Conservation (phyloP, 2,888 invertebrate species). For the Drosophila fungiperda region DNA sequence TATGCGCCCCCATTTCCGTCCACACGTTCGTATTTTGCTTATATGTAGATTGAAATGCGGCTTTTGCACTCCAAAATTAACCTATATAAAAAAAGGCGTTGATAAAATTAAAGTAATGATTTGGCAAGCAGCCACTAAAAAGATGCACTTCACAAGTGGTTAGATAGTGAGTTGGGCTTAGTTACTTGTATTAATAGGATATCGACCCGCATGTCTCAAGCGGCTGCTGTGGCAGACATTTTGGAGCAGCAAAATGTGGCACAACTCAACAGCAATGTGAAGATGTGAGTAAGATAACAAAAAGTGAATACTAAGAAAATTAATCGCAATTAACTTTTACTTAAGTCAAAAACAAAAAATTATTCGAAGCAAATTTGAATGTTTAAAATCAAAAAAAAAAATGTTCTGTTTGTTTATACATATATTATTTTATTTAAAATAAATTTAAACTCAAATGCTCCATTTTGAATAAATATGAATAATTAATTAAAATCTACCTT, state of each 20-base stretch:
- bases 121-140: constrained; percentile 2
- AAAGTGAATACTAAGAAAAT: neutral
- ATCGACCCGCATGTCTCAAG: constrained; percentile 31
- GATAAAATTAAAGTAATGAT: constrained; percentile 44
- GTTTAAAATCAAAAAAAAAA: neutral
- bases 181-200: constrained; percentile 28
- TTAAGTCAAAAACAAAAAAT: too few species aligned
- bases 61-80: constrained; percentile 58
- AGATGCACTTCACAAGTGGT: constrained; percentile 3
- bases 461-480: neutral
- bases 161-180: neutral
- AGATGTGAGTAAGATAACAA: constrained; percentile 2
- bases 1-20: constrained; percentile 59
- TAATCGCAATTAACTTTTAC: neutral
- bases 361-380: neutral
- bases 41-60: constrained; percentile 53
- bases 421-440: neutral
- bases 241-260: constrained; percentile 10
- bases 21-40: constrained; percentile 4
- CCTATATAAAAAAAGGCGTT: constrained; percentile 45
- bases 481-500: neutral
- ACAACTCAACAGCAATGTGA: constrained; percentile 18
- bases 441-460: too few species aligned
- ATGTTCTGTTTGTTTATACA: neutral
- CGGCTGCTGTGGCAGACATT: neutral